These are phyloP conservation scores for human DNA, from an alignment of 2,113 vertebrate genomes.

Conservation along the genomic window DNA sequence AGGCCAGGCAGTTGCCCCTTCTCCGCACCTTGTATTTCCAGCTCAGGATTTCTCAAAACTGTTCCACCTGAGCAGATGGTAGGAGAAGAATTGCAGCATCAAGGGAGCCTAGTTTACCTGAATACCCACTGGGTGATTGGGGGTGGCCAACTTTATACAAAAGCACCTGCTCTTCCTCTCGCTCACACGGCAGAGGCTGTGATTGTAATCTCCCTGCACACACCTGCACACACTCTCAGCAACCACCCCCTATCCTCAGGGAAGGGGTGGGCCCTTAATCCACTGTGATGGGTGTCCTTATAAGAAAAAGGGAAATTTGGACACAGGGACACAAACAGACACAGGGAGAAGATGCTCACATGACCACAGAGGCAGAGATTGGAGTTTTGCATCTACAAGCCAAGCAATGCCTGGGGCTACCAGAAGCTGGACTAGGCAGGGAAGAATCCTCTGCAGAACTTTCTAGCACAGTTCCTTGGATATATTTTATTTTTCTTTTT, in stretches of 20 bases:
- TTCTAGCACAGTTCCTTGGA: neutral
- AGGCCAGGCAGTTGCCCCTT: no score
- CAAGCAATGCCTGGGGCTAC: neutral
- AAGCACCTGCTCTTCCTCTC: neutral
- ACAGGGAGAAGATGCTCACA: neutral
- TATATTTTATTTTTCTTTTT: no score
- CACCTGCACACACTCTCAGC: neutral
- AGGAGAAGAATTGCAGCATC: neutral
- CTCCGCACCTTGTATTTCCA: neutral
- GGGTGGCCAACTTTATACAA: neutral
- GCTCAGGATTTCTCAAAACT: neutral
- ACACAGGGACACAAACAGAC: neutral
- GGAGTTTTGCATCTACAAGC: neutral
- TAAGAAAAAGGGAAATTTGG: neutral
- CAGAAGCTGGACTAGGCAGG: neutral
- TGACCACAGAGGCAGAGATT: neutral
- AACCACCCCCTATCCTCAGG: neutral
- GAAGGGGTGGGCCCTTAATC: neutral
- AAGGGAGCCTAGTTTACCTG: neutral
- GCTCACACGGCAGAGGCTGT: neutral
- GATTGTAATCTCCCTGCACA: neutral
- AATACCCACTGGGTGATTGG: neutral
- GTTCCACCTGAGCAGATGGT: neutral
- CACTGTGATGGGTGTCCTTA: neutral
- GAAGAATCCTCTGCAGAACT: neutral